These are phyloP conservation scores for Epinephelus coioides DNA, from an alignment of 2,797 vertebrate species.

Conservation along the genomic window DNA sequence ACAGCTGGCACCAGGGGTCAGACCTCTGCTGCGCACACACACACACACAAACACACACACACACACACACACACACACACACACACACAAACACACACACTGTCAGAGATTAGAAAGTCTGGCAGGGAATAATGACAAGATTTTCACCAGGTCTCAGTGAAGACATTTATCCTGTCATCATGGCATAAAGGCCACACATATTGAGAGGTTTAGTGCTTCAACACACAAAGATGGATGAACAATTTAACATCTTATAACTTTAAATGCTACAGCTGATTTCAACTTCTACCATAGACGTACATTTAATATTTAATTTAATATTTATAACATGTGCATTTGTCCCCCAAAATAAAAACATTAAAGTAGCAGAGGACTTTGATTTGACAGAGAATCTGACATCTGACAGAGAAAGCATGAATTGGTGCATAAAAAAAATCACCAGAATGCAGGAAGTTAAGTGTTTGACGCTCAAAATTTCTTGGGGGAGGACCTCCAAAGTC, in stretches of 20 bases:
- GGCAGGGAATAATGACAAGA: conserved; percentile 28
- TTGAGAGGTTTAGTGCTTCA: conserved; percentile 9
- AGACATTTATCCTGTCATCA: conserved; percentile 40
- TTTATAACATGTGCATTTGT: too few species aligned
- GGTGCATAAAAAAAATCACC: too few species aligned
- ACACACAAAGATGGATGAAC: background rate
- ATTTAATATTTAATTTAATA: too few species aligned
- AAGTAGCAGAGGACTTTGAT: too few species aligned
- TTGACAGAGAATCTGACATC: too few species aligned
- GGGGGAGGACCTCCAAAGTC: too few species aligned
- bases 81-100: conserved; percentile 10
- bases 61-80: conserved; percentile 35
- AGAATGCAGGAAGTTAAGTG: too few species aligned
- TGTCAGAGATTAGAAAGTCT: conserved; percentile 50
- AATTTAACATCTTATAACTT: background rate
- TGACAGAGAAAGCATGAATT: too few species aligned
- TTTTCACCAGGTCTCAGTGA: conserved; percentile 35
- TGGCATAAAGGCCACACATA: conserved; percentile 47
- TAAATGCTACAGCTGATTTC: background rate
- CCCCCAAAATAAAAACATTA: too few species aligned
- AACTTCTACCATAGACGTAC: too few species aligned
- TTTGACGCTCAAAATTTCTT: too few species aligned
- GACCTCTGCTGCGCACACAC: conserved; percentile 52
- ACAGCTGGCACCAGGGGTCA: conserved; percentile 69
- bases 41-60: conserved; percentile 31